phyloP scores from a whole-genome alignment of 2,888 invertebrate genomes.

The Epirrhoe alternata region DNA sequence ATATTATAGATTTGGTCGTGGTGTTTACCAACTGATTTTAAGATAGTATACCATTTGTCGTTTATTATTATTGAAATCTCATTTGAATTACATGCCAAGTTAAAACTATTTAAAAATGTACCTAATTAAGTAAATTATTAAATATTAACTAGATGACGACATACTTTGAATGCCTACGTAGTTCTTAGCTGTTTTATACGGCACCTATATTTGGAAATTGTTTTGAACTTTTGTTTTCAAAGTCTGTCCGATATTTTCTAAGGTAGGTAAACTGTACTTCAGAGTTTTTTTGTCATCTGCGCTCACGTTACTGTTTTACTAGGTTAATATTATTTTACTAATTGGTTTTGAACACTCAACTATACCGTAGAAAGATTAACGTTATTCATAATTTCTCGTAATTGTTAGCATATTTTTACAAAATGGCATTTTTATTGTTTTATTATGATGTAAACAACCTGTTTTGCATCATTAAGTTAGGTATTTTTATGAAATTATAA shows the following conservation, averaged over 20 bases:
- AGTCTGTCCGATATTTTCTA: constrained; percentile 8
- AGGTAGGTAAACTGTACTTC: no score
- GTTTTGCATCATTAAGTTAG: not conserved
- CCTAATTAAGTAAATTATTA: no score
- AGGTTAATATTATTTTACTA: constrained; percentile 1
- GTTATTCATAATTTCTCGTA: not conserved
- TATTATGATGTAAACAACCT: not conserved
- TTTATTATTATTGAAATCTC: no score
- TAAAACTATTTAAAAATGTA: no score
- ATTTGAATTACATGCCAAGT: no score
- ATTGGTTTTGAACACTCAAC: not conserved
- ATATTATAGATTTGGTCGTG: not conserved
- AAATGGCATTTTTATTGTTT: constrained; percentile 4
- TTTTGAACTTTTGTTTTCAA: constrained; percentile 1
- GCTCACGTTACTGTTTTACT: constrained; percentile 3
- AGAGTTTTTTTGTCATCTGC: not conserved
- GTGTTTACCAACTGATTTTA: not conserved
- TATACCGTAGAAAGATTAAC: not conserved
- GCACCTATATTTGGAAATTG: constrained; percentile 3
- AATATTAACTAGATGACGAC: not conserved
- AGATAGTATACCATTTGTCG: not conserved
- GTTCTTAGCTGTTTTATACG: not conserved
- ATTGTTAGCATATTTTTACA: not conserved
- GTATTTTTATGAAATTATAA: constrained; percentile 4
- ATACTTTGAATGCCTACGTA: constrained; percentile 7